Base-by-base conservation (phyloP, 2,888 invertebrate species). In the Caenorhabditis imperialis region DNA sequence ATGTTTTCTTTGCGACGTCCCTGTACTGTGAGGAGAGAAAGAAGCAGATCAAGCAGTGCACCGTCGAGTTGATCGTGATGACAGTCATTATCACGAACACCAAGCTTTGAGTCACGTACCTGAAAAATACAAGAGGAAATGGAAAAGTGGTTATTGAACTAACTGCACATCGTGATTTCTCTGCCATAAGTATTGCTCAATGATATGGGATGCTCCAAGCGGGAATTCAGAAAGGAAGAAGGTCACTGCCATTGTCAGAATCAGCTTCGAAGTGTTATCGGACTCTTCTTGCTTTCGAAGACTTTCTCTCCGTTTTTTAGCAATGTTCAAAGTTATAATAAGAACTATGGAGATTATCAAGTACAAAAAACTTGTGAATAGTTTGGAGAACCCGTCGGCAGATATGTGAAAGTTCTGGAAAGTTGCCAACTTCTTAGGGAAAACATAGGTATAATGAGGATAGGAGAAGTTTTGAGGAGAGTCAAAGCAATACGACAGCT, bases 381-480 rank as follows among this genome's bases (percentile, higher is more conserved):
- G 14, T 37, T 37, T 37, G 14, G 37, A 37, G 37, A 37, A 37
- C 3, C 37, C 37, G 37, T 37, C 37, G 37, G 10, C 10, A 8
- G 14, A n/a, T 8, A 16, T 37, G 37, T 37, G 10, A 3, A 37
- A 37, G 14, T 37, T 16, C n/a, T 37, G 37, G n/a, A 37, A n/a
- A 16, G 12, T n/a, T 16, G 37, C 3, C 2, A 37, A 3, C n/a
- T 37, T 16, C 5, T 12, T 2, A 3, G 37, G 37, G 10, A 37
- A 37, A 3, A 12, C 37, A 16, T 37, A 37, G 3, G 14, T 12
- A 37, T 37, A 37, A 8, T 16, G 37, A 16, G 12, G 14, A 37
- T 37, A 37, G 10, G 37, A n/a, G 37, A 37, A 37, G 37, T 37
- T 37, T 37, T 37, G 37, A 3, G 37, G 37, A 37, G 37, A n/a